Percentiles rank a stretch among this genome's conserved stretches.
phyloP scores from a whole-genome alignment of 2,888 invertebrate species.

The Dasypogon diadema region DNA sequence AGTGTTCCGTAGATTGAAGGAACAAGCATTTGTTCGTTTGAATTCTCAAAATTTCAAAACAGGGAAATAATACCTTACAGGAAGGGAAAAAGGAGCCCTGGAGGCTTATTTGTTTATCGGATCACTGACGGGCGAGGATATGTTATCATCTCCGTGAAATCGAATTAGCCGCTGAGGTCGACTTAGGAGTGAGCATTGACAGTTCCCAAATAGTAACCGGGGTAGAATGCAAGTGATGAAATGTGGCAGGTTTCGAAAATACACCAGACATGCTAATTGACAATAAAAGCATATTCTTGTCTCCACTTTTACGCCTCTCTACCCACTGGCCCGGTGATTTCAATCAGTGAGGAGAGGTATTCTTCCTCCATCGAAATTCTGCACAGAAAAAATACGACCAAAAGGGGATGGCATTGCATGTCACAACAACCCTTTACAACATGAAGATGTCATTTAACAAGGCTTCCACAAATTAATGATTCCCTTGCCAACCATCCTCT shows the following conservation, averaged over 20 bases:
- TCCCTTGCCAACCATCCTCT: not conserved
- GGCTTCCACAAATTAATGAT: constrained; percentile 41
- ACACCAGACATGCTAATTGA: constrained; percentile 45
- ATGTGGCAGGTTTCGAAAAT: constrained; percentile 17
- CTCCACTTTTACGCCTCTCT: not conserved
- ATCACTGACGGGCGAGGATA: constrained; percentile 19
- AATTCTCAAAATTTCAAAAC: not conserved
- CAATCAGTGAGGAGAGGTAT: constrained; percentile 25
- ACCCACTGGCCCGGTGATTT: not conserved
- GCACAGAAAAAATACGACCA: not conserved
- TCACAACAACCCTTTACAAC: constrained; percentile 49
- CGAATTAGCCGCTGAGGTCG: no score
- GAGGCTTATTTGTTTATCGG: constrained; percentile 30
- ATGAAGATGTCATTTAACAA: constrained; percentile 47
- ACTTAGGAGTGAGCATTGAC: no score
- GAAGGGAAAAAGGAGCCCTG: not conserved
- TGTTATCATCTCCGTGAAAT: constrained; percentile 20
- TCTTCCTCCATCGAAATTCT: not conserved
- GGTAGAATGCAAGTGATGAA: not conserved
- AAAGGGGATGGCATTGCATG: constrained; percentile 45
- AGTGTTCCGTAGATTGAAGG: not conserved
- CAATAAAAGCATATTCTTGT: constrained; percentile 46
- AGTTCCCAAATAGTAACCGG: no score
- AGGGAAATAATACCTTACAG: not conserved
- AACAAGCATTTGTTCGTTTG: not conserved